Conservation (phyloP, 2,797 vertebrate species). For the Hylomyscus alleni region DNA sequence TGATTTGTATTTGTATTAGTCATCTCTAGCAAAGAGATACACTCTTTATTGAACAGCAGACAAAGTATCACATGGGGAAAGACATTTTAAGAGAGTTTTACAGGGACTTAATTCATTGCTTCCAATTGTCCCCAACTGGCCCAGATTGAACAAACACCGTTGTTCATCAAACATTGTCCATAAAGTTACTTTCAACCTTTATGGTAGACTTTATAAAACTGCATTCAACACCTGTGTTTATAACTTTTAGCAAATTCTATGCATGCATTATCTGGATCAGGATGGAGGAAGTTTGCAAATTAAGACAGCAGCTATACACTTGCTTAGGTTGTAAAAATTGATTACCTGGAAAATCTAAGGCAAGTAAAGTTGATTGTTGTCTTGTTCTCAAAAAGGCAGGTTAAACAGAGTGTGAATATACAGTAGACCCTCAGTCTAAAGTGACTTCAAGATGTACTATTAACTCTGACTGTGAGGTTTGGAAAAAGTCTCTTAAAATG, state of each 20-base stretch:
- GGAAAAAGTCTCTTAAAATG: background rate
- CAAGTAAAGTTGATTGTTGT: background rate
- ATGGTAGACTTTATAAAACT: background rate
- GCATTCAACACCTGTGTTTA: background rate
- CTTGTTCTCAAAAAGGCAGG: background rate
- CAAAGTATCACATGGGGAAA: background rate
- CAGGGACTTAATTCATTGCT: background rate
- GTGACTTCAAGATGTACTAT: too few relatives aligned
- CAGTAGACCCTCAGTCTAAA: background rate
- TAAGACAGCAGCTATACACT: background rate
- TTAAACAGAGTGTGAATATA: background rate
- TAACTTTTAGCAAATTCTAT: background rate
- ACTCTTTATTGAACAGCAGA: background rate
- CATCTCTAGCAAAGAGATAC: background rate
- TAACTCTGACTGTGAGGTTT: background rate
- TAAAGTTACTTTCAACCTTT: background rate
- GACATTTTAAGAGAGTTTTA: background rate
- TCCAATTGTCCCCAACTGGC: background rate
- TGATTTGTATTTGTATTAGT: background rate
- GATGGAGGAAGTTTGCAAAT: background rate
- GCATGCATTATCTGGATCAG: background rate
- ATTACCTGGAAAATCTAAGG: background rate
- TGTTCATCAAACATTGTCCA: background rate
- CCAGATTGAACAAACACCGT: background rate
- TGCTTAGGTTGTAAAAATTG: background rate